Evolutionary conservation across 2,113 vertebrate genomes (phyloP).

Genomic region (Scopus umbretta): DNA sequence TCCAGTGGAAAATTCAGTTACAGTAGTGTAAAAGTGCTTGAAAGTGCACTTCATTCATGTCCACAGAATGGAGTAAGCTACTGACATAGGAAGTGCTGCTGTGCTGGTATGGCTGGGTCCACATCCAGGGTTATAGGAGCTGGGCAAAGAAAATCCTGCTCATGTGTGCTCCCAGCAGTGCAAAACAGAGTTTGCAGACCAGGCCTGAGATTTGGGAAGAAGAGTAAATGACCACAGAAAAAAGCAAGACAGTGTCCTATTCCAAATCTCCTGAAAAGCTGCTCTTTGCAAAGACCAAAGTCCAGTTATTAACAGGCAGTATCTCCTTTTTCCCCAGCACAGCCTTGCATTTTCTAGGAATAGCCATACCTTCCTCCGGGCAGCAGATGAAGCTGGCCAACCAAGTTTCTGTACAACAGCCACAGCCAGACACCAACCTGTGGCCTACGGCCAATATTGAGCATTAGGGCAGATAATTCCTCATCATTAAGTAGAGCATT

Average conservation of each 20-base stretch:
- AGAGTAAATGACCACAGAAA: neutral
- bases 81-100: neutral
- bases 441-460: neutral
- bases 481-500: neutral
- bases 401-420: neutral
- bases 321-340: neutral
- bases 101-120: neutral
- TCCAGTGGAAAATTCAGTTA: neutral
- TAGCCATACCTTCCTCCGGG: neutral
- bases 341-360: neutral
- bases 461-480: neutral
- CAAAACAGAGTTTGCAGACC: neutral
- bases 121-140: neutral
- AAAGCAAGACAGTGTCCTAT: neutral
- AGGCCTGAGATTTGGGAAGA: neutral
- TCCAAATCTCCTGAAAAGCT: neutral
- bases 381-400: neutral
- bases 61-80: neutral
- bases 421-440: neutral
- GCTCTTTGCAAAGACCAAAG: neutral
- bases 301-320: neutral
- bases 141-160: neutral
- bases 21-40: neutral
- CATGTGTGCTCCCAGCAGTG: neutral
- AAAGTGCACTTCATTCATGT: neutral